Percentiles rank a stretch among this genome's conserved stretches.
These are phyloP conservation scores for Lindbergichthys nudifrons DNA, from an alignment of 2,797 vertebrate species.

Conservation along the genomic window DNA sequence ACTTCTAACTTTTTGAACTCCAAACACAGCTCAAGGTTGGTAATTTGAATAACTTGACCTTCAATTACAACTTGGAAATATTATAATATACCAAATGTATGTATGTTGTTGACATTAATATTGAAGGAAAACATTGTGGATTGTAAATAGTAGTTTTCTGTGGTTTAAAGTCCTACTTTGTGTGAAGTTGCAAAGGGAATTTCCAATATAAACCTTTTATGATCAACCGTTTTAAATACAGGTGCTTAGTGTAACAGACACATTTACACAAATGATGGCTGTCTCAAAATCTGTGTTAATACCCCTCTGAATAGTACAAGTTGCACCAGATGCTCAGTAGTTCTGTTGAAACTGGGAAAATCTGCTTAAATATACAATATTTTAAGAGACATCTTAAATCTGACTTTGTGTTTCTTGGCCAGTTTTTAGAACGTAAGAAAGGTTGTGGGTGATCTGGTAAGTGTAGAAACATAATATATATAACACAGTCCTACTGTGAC, in stretches of 20 bases:
- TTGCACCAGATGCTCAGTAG: not conserved
- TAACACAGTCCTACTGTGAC: not conserved
- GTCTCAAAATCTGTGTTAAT: not conserved
- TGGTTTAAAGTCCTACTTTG: not conserved
- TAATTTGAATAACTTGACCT: constrained; percentile 42
- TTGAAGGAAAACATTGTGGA: not conserved
- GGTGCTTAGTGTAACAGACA: constrained; percentile 19
- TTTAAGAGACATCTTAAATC: not conserved
- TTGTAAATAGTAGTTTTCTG: not conserved
- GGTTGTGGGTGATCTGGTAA: not conserved
- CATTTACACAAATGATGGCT: constrained; percentile 10
- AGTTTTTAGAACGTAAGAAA: not conserved
- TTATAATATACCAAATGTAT: not conserved
- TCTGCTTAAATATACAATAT: not conserved
- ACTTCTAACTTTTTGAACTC: constrained; percentile 30
- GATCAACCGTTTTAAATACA: constrained; percentile 19
- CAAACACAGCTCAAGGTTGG: constrained; percentile 71
- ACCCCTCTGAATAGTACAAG: not conserved
- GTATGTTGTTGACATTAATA: not conserved
- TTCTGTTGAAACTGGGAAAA: not conserved
- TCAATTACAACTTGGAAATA: not conserved
- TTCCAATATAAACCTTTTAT: constrained; percentile 34
- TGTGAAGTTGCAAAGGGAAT: constrained; percentile 16
- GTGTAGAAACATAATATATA: not conserved
- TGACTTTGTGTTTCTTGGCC: not conserved